Evolutionary conservation across 2,113 vertebrate species (phyloP).

Genomic region (Ailurus styani): DNA sequence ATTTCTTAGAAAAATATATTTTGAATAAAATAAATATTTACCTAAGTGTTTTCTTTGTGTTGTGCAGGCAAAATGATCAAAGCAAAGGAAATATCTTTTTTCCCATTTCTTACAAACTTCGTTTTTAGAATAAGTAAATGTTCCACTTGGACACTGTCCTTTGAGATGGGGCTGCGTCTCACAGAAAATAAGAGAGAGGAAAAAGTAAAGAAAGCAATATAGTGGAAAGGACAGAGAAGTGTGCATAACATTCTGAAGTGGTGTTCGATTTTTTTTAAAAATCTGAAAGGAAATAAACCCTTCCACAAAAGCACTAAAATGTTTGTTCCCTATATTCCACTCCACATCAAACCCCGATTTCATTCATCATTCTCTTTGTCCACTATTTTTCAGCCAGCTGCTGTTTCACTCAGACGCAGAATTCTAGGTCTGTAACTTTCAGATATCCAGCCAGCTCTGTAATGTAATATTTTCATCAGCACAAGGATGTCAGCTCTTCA

Average conservation of each 20-base stretch:
- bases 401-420: neutral
- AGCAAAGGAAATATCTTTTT: neutral
- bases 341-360: neutral
- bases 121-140: neutral
- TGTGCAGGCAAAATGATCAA: neutral
- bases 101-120: neutral
- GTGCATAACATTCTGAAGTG: neutral
- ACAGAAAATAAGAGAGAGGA: neutral
- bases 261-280: neutral
- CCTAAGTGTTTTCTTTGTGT: neutral
- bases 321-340: neutral
- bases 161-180: neutral
- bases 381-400: neutral
- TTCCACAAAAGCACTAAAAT: neutral
- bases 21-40: neutral
- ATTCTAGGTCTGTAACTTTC: slow-evolving; percentile 28
- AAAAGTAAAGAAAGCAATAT: neutral
- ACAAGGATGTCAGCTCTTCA: slow-evolving; percentile 35
- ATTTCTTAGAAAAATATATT: neutral
- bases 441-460: slow-evolving; percentile 41
- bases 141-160: neutral
- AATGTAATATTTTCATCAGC: slow-evolving; percentile 37
- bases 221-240: neutral
- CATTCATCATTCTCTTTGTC: slow-evolving; percentile 48
- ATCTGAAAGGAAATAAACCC: slow-evolving; percentile 1